phyloP scores from a whole-genome alignment of 2,113 vertebrate species.

The Noctilio leporinus region DNA sequence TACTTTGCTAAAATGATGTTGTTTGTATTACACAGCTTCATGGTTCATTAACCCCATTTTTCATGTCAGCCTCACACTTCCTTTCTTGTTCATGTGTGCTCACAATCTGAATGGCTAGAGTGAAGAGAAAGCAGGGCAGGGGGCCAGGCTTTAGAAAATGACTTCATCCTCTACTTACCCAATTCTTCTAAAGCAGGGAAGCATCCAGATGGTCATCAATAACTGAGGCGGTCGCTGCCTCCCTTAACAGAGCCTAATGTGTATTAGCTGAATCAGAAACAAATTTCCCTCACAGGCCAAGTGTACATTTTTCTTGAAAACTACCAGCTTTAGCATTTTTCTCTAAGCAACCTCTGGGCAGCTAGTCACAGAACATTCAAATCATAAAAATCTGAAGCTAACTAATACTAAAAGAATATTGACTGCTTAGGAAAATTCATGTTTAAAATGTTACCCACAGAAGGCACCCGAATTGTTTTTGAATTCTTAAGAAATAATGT shows the following conservation, averaged over 20 bases:
- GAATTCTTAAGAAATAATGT: neutral
- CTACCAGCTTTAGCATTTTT: neutral
- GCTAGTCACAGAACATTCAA: neutral
- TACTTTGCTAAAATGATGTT: neutral
- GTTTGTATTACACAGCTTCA: neutral
- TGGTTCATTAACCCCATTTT: constrained; percentile 36
- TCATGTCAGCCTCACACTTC: neutral
- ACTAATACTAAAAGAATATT: neutral
- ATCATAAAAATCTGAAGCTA: neutral
- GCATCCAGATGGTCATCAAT: neutral
- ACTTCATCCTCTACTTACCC: neutral
- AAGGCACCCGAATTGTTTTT: neutral
- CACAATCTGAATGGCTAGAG: neutral
- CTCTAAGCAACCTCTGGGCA: neutral
- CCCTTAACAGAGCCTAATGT: neutral
- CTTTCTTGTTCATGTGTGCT: neutral
- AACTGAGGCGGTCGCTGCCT: neutral
- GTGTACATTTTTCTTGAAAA: neutral
- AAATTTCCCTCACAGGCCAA: neutral
- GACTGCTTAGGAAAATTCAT: neutral
- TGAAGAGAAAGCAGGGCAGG: neutral
- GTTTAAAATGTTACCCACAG: neutral
- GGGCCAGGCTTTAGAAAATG: neutral
- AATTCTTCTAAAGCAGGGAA: neutral
- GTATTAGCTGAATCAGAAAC: neutral